Evolutionary conservation across 2,888 invertebrate species (phyloP).

Genomic region (Sminthurides aquaticus): DNA sequence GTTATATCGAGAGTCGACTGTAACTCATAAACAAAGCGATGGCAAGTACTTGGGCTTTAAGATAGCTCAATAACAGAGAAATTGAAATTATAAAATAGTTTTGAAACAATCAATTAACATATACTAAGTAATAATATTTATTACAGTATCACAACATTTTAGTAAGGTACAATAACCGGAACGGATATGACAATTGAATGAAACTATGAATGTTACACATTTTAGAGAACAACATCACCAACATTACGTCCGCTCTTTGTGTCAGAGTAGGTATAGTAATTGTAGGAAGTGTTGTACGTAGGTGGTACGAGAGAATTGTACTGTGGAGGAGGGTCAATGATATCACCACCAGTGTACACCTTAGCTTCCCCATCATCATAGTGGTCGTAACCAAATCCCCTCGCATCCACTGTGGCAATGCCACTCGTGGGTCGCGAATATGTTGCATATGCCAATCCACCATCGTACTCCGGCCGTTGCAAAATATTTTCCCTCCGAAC

Average conservation of each 20-base stretch:
- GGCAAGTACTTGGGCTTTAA: no score
- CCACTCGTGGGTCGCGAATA: constrained; percentile 13
- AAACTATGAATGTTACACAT: not conserved
- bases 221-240: constrained; percentile 11
- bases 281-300: not conserved
- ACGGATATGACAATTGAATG: not conserved
- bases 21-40: no score
- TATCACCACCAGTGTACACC: not conserved
- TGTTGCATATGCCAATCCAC: constrained; percentile 5
- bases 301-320: constrained; percentile 18
- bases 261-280: constrained; percentile 7
- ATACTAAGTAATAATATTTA: not conserved
- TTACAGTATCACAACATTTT: not conserved
- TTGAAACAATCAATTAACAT: no score
- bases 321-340: constrained; percentile 11
- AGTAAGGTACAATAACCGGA: not conserved
- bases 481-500: not conserved
- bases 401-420: constrained; percentile 2
- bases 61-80: no score
- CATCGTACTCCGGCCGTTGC: constrained; percentile 9
- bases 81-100: no score
- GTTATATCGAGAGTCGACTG: no score
- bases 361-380: not conserved
- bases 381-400: constrained; percentile 5
- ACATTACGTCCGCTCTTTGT: not conserved